These are phyloP conservation scores for Mimumesa dahlbomi DNA, from an alignment of 2,888 invertebrate genomes.

Conservation along the genomic window DNA sequence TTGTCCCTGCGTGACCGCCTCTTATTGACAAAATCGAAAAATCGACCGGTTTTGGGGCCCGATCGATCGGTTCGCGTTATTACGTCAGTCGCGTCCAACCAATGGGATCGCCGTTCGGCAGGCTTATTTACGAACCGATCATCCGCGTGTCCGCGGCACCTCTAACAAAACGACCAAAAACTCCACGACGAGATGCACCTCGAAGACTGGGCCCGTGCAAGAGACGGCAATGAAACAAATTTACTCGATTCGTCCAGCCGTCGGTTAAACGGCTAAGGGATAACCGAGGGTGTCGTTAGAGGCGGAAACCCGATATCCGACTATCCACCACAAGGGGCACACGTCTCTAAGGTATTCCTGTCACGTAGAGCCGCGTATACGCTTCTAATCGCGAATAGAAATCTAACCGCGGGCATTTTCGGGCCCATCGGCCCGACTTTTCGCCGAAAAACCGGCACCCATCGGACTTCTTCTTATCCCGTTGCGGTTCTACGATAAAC, in stretches of 20 bases:
- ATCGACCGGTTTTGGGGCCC: slow-evolving; percentile 12
- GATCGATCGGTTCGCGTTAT: background rate
- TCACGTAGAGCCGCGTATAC: slow-evolving; percentile 60
- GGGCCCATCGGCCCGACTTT: slow-evolving; percentile 49
- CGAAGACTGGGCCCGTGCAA: too few relatives aligned
- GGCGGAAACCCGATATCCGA: slow-evolving; percentile 58
- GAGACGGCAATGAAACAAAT: slow-evolving; percentile 15
- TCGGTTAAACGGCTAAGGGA: slow-evolving; percentile 22
- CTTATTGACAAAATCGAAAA: slow-evolving; percentile 54
- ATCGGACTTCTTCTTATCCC: too few relatives aligned
- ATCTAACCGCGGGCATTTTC: slow-evolving; percentile 53
- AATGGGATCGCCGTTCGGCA: too few relatives aligned
- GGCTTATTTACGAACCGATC: too few relatives aligned
- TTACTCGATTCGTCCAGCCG: background rate
- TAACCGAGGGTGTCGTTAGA: slow-evolving; percentile 48
- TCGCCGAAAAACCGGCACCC: slow-evolving; percentile 60
- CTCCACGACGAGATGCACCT: too few relatives aligned
- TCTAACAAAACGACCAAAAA: too few relatives aligned
- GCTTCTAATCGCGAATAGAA: slow-evolving; percentile 61
- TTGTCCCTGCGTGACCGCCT: slow-evolving; percentile 63
- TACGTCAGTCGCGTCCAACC: too few relatives aligned
- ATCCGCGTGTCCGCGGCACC: too few relatives aligned
- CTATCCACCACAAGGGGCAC: slow-evolving; percentile 41
- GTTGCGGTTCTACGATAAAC: too few relatives aligned
- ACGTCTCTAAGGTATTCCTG: slow-evolving; percentile 53